Evolutionary conservation across 1,140 invertebrate genomes (phyloP), one percentile per base, ranked within the genome.

Genomic region (Temnothorax curvispinosus): DNA sequence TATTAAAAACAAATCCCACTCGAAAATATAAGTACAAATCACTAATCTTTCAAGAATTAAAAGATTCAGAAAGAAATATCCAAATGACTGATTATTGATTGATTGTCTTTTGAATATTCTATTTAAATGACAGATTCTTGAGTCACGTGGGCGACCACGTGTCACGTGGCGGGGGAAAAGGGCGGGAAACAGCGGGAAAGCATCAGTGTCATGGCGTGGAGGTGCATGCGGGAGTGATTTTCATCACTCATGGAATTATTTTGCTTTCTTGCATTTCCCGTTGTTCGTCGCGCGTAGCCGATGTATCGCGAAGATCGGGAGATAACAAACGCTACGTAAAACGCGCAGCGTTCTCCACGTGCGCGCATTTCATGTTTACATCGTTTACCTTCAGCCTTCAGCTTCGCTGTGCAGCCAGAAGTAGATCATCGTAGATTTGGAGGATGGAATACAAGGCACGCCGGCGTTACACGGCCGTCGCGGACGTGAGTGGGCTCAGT

Each of bases 371-470:
- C 18, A 7, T 18, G 21, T 21, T 72, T 27, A 27, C 27, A 27
- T 27, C 1, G 27, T 27, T 27, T 27, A 27, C 27, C 27, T 27
- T 27, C 27, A n/a, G 21, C 44, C 11, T 50, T 21, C 65, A 6
- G n/a, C 32, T 3, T 21, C 41, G 5, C 3, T 15, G 35, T 44
- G 21, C 32, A 62, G 1, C 9, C 11, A 47, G 9, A 21, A 27
- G 41, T 69, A 15, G 4, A 69, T 4, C 9, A 21, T n/a, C 3
- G 38, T 41, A 65, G 9, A 4, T 8, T 8, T 3, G 5, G 8
- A 56, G 1, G 3, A 90, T 90, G 88, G 88, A 90, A 64, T 90
- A 90, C 32, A 89, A 65, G 32, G 52, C 65, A 76, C 85, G 62
- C 38, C 56, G 56, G 0, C 76, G 88, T 18, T 58, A 56, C 35